Evolutionary conservation across 2,113 vertebrate species (phyloP).

Genomic region (Malurus cyaneus): DNA sequence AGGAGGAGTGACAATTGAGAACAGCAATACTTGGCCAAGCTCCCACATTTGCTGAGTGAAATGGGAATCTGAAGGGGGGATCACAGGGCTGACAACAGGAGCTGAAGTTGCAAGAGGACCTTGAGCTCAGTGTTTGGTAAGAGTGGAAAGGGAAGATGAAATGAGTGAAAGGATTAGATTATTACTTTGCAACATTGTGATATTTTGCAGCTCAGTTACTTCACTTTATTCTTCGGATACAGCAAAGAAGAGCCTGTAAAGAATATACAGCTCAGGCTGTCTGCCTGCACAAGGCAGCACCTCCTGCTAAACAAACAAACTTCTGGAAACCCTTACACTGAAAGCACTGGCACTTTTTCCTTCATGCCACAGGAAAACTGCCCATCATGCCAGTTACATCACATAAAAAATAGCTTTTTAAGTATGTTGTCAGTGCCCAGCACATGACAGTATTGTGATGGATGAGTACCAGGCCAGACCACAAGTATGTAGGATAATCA

Average conservation of each 20-base stretch:
- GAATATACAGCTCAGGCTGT: neutral
- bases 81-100: neutral
- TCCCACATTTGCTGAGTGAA: neutral
- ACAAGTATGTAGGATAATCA: conserved; percentile 38
- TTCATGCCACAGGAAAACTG: neutral
- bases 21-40: accelerated
- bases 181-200: neutral
- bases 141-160: neutral
- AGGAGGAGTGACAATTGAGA: neutral
- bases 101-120: neutral
- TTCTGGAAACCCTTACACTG: neutral
- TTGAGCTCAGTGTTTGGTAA: neutral
- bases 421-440: neutral
- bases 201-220: neutral
- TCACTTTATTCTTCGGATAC: neutral
- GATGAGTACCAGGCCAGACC: conserved; percentile 30
- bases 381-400: neutral
- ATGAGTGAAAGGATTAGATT: neutral
- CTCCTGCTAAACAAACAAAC: neutral
- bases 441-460: conserved; percentile 24
- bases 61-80: neutral
- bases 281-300: neutral
- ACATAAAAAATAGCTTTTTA: conserved; percentile 16
- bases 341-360: neutral
- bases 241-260: neutral